Evolutionary conservation across 2,797 vertebrate species (phyloP).

Genomic region (Rhinogobio ventralis): DNA sequence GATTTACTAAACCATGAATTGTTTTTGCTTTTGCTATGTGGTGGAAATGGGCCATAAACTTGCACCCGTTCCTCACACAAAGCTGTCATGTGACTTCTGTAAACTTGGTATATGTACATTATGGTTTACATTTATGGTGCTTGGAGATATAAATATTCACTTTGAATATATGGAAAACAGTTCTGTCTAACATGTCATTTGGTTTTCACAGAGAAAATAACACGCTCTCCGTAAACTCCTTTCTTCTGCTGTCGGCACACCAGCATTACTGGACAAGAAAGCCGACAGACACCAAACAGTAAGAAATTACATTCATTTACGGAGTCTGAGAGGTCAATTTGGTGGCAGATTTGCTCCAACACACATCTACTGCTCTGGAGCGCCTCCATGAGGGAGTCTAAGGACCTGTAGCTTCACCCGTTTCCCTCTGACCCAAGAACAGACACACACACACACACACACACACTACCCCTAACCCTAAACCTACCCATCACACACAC

Average conservation of each 20-base stretch:
- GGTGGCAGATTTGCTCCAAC: not conserved
- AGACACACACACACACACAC: not conserved
- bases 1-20: not conserved
- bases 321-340: not conserved
- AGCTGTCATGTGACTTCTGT: not conserved
- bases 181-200: not conserved
- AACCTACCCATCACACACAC: too few species aligned
- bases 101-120: not conserved
- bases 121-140: too few species aligned
- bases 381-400: slow-evolving; percentile 11
- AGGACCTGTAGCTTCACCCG: not conserved
- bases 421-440: not conserved
- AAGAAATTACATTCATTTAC: not conserved
- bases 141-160: not conserved
- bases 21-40: not conserved
- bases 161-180: not conserved
- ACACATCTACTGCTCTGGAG: slow-evolving; percentile 11
- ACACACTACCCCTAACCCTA: too few species aligned
- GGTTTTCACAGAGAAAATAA: not conserved
- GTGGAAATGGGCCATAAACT: too few species aligned
- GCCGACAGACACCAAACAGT: not conserved
- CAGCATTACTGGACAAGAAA: slow-evolving; percentile 1
- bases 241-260: not conserved
- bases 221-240: not conserved
- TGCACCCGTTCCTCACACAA: not conserved